Conservation (phyloP, 2,113 vertebrate genomes). For the Chloropsis hardwickii region DNA sequence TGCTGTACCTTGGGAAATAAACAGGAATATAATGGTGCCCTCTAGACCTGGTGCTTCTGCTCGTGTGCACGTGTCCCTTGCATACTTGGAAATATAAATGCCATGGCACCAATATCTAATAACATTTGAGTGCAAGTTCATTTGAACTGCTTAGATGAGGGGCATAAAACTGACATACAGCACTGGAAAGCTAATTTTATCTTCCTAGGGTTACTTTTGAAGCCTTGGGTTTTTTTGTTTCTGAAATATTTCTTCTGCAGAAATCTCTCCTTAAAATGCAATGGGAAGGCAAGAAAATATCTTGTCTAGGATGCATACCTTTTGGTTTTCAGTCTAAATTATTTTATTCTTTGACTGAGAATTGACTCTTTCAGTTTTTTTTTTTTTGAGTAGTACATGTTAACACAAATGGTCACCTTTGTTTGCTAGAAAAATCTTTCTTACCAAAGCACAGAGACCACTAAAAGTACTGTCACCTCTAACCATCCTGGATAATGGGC, state of each 20-base stretch:
- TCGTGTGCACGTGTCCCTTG: neutral
- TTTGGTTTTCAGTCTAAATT: neutral
- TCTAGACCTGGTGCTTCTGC: conserved; percentile 42
- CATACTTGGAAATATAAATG: conserved; percentile 30
- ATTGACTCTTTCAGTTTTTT: neutral
- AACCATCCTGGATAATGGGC: neutral
- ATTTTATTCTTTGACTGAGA: neutral
- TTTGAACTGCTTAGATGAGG: conserved; percentile 2
- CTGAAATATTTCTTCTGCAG: neutral
- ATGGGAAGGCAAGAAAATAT: neutral
- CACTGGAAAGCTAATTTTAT: conserved; percentile 18
- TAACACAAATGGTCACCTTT: neutral
- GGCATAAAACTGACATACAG: neutral
- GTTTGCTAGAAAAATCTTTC: neutral
- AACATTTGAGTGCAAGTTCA: conserved; percentile 29
- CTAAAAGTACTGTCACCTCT: neutral
- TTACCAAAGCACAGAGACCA: neutral
- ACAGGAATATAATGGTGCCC: conserved; percentile 25
- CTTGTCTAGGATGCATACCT: neutral
- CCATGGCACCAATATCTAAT: conserved; percentile 18
- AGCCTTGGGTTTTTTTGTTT: neutral
- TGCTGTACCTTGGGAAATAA: conserved; percentile 24
- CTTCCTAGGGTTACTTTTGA: neutral
- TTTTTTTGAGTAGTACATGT: neutral
- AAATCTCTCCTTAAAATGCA: neutral